Base-by-base conservation (phyloP, 2,113 vertebrate species). In the Alligator mississippiensis region DNA sequence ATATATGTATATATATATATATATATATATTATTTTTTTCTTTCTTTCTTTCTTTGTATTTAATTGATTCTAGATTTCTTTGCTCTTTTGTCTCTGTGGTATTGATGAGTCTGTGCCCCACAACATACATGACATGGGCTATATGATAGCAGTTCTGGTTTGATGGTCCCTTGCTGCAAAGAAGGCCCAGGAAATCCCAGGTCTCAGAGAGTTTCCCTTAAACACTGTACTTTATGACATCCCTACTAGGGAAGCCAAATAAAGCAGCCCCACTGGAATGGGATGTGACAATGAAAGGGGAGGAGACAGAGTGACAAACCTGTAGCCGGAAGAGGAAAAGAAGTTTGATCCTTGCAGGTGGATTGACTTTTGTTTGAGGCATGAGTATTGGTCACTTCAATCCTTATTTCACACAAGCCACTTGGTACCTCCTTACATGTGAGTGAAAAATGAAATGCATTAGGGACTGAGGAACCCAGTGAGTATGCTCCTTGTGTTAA, bases 271-370 rank as follows among this genome's bases (percentile, higher is more conserved):
- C 88, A 54, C 3, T 60, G 27, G 58, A 38, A 22, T 24, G 80
- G 68, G n/a, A 2, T 63, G 60, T 58, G 13, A 85, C 60, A 6
- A 1, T 28, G 2, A 62, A 94, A 60, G 79, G 14, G 3, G 61
- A 21, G 11, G 3, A 81, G 59, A 2, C 0, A 0, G n/a, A 7
- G 25, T 66, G 16, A 76, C 30, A 74, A 61, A 34, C 2, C 22
- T 58, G 18, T 7, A 61, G 55, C 79, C 82, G 9, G 57, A 55
- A 88, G 22, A 93, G 5, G 13, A 14, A 27, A 88, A 61, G 34
- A 21, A 27, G 7, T 82, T 59, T 90, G 5, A 14, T 55, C 84
- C 87, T 94, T 82, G 78, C 64, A 77, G 90, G 15, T 76, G 25
- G 5, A 57, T 4, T 83, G 15, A 59, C 1, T 59, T 70, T 10